A percentile compares a stretch with the other conserved stretches of the same genome.
phyloP scores from a whole-genome alignment of 2,888 invertebrate species.

The Hedya salicella region DNA sequence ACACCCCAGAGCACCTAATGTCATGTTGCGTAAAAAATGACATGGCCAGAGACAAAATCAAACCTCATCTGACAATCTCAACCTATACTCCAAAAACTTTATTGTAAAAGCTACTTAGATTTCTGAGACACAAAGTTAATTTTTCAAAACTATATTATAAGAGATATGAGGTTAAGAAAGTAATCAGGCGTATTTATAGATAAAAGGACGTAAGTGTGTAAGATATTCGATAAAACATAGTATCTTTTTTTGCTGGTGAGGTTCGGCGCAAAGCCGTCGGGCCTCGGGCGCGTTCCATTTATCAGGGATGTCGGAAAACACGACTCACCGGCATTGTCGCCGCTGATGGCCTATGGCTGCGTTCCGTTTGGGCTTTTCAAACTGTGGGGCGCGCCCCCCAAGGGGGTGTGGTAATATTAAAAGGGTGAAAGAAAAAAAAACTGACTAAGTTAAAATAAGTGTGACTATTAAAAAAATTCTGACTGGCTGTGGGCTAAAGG shows the following conservation, averaged over 20 bases:
- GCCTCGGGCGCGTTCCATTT: conserved; percentile 48
- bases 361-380: no score
- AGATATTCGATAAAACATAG: no score
- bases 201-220: no score
- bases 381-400: no score
- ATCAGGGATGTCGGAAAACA: conserved; percentile 50
- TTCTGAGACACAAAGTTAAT: not conserved
- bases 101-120: not conserved
- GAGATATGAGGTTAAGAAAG: not conserved
- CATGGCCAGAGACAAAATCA: conserved; percentile 19
- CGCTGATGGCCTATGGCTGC: conserved; percentile 44
- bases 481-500: no score
- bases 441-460: no score
- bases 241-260: not conserved
- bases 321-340: conserved; percentile 47
- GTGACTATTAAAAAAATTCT: no score
- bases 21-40: conserved; percentile 16
- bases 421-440: no score
- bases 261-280: conserved; percentile 41
- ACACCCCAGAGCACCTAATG: no score
- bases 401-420: no score
- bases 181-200: not conserved
- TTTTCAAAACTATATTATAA: not conserved
- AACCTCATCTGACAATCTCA: conserved; percentile 2
- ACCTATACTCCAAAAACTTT: not conserved